Evolutionary conservation across 2,888 invertebrate genomes (phyloP).

Genomic region (Erebia aethiops): DNA sequence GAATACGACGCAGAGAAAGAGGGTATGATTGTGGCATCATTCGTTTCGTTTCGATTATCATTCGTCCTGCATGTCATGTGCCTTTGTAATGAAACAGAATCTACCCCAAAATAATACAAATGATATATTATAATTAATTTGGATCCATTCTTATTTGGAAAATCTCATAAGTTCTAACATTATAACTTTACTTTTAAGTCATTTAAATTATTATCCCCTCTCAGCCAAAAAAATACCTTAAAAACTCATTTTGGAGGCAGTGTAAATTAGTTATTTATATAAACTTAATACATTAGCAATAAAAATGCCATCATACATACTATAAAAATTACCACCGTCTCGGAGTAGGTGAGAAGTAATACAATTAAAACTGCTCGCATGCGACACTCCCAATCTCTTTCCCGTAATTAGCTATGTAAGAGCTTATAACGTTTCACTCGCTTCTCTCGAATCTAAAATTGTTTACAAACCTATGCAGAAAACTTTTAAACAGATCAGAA

Average conservation of each 20-base stretch:
- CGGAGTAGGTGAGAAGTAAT: constrained; percentile 35
- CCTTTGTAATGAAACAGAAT: no score
- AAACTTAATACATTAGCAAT: neutral
- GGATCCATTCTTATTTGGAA: no score
- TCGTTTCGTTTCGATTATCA: no score
- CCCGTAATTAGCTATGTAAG: constrained; percentile 40
- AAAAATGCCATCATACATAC: neutral
- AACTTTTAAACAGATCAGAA: neutral
- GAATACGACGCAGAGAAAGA: no score
- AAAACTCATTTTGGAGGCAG: neutral
- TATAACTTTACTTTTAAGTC: no score
- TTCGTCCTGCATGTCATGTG: no score
- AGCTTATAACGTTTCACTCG: constrained; percentile 34
- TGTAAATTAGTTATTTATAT: neutral
- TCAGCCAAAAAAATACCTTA: no score
- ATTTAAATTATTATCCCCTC: no score
- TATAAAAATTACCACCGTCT: neutral
- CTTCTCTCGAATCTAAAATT: constrained; percentile 24
- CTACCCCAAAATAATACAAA: no score
- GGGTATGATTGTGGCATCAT: no score
- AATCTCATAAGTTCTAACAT: no score
- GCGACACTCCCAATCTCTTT: constrained; percentile 42
- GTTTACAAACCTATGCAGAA: neutral
- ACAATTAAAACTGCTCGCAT: constrained; percentile 47
- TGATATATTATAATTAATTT: no score